Evolutionary conservation across 2,113 vertebrate genomes (phyloP).

Genomic region (Deroptyus accipitrinus): DNA sequence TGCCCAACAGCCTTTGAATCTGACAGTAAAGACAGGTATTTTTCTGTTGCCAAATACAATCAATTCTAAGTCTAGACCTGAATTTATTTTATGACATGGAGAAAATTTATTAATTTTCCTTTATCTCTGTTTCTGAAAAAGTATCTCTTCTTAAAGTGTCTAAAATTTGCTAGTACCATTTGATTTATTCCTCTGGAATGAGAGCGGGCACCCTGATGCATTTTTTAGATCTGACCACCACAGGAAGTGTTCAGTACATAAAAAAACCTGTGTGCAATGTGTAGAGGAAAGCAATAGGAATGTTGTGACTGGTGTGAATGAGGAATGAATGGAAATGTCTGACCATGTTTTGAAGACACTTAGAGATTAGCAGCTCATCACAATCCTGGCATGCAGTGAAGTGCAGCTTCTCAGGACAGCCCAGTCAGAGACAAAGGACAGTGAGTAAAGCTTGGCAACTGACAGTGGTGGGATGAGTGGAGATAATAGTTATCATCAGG

Average conservation of each 20-base stretch:
- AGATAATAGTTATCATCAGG: neutral
- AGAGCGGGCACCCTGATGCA: neutral
- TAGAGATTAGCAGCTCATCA: neutral
- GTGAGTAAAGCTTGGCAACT: neutral
- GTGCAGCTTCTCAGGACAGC: neutral
- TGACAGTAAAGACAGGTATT: neutral
- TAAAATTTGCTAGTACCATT: neutral
- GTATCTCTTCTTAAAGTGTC: slow-evolving; percentile 34
- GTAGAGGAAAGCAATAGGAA: neutral
- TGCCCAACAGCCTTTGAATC: neutral
- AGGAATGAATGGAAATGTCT: neutral
- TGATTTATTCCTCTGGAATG: slow-evolving; percentile 28
- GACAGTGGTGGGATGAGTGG: too few species aligned
- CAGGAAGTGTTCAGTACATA: neutral
- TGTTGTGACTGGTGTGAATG: neutral
- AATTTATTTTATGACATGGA: slow-evolving; percentile 15
- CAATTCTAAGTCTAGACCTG: neutral
- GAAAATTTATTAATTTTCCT: slow-evolving; percentile 21
- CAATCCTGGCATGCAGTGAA: neutral
- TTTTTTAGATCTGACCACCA: neutral
- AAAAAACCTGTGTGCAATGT: neutral
- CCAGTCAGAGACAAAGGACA: neutral
- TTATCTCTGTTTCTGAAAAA: slow-evolving; percentile 25
- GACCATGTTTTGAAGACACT: neutral
- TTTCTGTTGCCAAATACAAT: slow-evolving; percentile 16